Percentiles rank a stretch among this genome's conserved stretches.
Conservation (phyloP, 2,113 vertebrate species). For the Hippoglossus stenolepis region DNA sequence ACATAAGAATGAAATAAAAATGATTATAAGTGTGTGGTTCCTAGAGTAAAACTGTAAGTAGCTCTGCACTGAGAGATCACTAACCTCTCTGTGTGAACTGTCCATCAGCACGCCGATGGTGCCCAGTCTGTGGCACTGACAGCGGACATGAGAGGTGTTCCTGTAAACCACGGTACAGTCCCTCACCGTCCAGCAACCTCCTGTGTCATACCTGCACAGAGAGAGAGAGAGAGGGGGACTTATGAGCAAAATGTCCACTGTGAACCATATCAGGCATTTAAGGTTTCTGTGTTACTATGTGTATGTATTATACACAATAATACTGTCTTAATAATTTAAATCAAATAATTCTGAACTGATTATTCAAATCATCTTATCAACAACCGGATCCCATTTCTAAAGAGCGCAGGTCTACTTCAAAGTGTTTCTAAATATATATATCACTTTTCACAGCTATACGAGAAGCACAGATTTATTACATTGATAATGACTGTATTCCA, state of each 20-base stretch:
- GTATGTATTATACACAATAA: neutral
- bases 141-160: slow-evolving; percentile 94
- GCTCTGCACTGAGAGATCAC: slow-evolving; percentile 19
- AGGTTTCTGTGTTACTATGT: neutral
- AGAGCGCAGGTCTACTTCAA: no score
- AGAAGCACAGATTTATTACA: no score
- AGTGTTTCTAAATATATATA: no score
- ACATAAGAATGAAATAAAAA: neutral
- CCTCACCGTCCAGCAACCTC: slow-evolving; percentile 93
- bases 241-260: neutral
- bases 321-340: no score
- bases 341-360: no score
- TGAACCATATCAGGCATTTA: neutral
- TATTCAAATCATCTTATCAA: no score
- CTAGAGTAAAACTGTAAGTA: neutral
- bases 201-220: slow-evolving; percentile 84
- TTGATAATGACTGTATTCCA: no score
- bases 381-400: no score
- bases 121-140: slow-evolving; percentile 94
- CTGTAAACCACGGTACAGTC: slow-evolving; percentile 95
- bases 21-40: neutral
- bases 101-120: slow-evolving; percentile 98
- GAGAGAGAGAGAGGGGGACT: neutral
- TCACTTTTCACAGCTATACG: no score
- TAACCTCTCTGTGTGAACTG: slow-evolving; percentile 96